Evolutionary conservation across 2,797 vertebrate genomes (phyloP), one percentile per base, ranked within the genome.

Genomic region (Sarcoramphus papa): DNA sequence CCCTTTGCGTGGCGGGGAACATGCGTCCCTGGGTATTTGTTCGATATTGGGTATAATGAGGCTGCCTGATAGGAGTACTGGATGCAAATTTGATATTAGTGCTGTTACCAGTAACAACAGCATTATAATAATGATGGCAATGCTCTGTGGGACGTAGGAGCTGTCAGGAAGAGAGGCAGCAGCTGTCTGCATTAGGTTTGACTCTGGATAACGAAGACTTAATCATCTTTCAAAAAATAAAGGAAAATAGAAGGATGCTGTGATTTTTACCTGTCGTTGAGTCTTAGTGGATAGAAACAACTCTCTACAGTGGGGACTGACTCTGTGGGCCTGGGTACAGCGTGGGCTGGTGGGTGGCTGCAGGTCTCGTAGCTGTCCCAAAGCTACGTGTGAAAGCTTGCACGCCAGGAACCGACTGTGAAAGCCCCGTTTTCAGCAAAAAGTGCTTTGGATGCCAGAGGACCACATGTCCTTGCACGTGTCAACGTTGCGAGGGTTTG

Each of bases 401-500:
- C 28, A 12, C 4, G 6, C 24, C 81, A 59, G 51, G 57, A 28
- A 2, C 40, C 1, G 4, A 4, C 5, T 5, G n/a, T 9, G 63
- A 53, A 31, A 74, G 16, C 35, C 41, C 7, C 0, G 0, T 51
- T 75, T 40, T 23, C 72, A 54, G 10, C 0, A 57, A 22, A 63
- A 92, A 63, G 8, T 48, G 30, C 4, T 79, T 35, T 47, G 80
- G 76, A 4, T 88, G n/a, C 37, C 48, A 25, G 6, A 31, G 59
- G n/a, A 60, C 40, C 59, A 35, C 21, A 1, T 4, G 10, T 43
- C 25, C 35, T 56, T 47, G 24, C 45, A 23, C 1, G 1, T 14
- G 13, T 6, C n/a, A 19, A 10, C 3, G 1, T 28, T 4, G 35
- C 0, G 0, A 25, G 21, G 25, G 14, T 17, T 37, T 47, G n/a